Evolutionary conservation across 2,888 invertebrate species (phyloP).

Genomic region (Drosophila testacea): DNA sequence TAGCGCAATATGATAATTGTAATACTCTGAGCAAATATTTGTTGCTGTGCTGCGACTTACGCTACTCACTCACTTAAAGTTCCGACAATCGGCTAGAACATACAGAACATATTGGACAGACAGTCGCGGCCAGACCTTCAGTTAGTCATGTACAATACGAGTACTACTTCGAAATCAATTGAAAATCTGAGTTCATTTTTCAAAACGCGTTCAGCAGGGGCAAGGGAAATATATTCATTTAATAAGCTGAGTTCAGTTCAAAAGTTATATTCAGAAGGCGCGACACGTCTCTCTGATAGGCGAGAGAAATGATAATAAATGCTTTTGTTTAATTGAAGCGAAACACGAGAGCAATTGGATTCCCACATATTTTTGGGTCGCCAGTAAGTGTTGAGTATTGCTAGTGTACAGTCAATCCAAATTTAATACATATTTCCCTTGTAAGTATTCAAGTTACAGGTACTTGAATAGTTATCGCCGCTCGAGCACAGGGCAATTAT

Average conservation of each 20-base stretch:
- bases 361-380: constrained; percentile 18
- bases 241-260: constrained; percentile 37
- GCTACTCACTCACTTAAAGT: constrained; percentile 18
- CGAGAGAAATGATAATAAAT: constrained; percentile 27
- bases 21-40: constrained; percentile 25
- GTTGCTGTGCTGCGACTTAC: too few relatives aligned
- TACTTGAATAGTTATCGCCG: not conserved
- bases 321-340: constrained; percentile 41
- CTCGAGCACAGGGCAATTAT: not conserved
- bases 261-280: constrained; percentile 33
- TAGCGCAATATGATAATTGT: constrained; percentile 51
- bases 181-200: constrained; percentile 47
- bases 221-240: constrained; percentile 21
- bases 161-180: constrained; percentile 54
- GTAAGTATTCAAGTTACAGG: not conserved
- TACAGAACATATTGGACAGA: constrained; percentile 17
- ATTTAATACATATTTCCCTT: not conserved
- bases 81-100: constrained; percentile 11
- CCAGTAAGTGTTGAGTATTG: constrained; percentile 22
- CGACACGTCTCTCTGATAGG: not conserved
- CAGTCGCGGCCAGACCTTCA: constrained; percentile 17
- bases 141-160: constrained; percentile 9
- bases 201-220: constrained; percentile 17
- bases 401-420: constrained; percentile 6
- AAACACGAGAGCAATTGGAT: constrained; percentile 28